Conservation (phyloP, 2,888 invertebrate species). For the Leuctra nigra region DNA sequence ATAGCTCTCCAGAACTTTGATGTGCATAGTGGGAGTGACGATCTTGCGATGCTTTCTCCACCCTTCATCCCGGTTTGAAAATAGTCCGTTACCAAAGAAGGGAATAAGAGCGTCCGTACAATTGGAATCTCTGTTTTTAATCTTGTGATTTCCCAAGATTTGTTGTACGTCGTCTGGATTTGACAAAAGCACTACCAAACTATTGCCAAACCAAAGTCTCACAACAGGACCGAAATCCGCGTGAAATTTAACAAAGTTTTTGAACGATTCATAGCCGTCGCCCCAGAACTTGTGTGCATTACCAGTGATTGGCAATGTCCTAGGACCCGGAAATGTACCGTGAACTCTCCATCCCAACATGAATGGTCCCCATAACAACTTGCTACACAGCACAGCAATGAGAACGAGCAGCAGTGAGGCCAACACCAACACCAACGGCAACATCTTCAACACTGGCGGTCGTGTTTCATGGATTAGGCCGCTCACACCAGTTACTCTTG, state of each 20-base stretch:
- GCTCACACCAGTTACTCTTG: too few relatives aligned
- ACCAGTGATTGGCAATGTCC: neutral
- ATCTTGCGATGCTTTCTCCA: conserved; percentile 1
- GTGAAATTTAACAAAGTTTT: neutral
- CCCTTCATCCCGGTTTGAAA: conserved; percentile 1
- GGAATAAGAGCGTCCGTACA: neutral
- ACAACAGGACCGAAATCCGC: conserved; percentile 1
- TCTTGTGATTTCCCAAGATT: neutral
- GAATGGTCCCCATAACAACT: too few relatives aligned
- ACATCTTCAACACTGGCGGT: too few relatives aligned
- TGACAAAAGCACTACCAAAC: neutral
- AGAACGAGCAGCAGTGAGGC: too few relatives aligned
- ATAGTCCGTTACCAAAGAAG: conserved; percentile 4
- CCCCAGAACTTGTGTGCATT: neutral
- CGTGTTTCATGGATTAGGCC: too few relatives aligned
- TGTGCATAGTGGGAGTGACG: conserved; percentile 7
- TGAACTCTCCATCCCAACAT: too few relatives aligned
- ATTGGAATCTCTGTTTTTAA: neutral
- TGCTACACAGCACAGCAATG: too few relatives aligned
- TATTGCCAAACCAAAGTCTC: neutral
- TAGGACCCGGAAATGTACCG: conserved; percentile 7
- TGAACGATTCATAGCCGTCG: neutral
- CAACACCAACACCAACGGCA: too few relatives aligned
- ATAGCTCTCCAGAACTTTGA: conserved; percentile 1
- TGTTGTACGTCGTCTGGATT: conserved; percentile 7